phyloP scores from a whole-genome alignment of 2,797 vertebrate species.

The Tarsius wallacei region DNA sequence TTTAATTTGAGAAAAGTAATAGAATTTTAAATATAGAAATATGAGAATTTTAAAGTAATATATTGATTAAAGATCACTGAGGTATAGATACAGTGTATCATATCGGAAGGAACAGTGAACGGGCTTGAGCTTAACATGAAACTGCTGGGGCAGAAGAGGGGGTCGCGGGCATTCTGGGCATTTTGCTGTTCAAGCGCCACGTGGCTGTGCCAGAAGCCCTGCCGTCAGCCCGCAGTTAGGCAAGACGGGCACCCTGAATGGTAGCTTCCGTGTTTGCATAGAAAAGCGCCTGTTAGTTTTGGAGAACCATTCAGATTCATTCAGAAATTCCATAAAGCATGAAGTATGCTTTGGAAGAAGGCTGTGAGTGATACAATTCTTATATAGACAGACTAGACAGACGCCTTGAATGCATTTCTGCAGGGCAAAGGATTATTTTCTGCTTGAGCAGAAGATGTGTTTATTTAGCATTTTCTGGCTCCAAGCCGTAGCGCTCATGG shows the following conservation, averaged over 20 bases:
- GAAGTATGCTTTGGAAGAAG: not conserved
- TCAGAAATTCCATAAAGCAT: not conserved
- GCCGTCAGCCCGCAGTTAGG: not conserved
- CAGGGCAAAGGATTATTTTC: conserved; percentile 43
- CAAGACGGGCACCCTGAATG: conserved; percentile 19
- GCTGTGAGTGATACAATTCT: not conserved
- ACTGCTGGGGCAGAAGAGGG: not conserved
- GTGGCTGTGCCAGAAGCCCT: not conserved
- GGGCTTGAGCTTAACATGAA: conserved; percentile 46
- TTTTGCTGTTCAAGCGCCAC: not conserved
- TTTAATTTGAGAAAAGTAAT: conserved; percentile 74
- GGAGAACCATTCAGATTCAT: conserved; percentile 27
- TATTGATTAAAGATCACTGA: conserved; percentile 77
- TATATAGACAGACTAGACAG: conserved; percentile 10
- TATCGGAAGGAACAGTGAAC: conserved; percentile 44
- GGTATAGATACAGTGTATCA: conserved; percentile 57
- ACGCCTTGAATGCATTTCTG: conserved; percentile 50
- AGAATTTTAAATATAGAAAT: conserved; percentile 79
- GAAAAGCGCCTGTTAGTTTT: not conserved
- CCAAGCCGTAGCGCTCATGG: not conserved
- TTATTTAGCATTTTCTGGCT: conserved; percentile 62
- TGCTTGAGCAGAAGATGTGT: conserved; percentile 46
- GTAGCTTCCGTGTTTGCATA: conserved; percentile 44
- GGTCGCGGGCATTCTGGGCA: not conserved
- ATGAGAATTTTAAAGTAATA: conserved; percentile 81